Evolutionary conservation across 2,797 vertebrate species (phyloP).

Genomic region (Trematomus bernacchii): DNA sequence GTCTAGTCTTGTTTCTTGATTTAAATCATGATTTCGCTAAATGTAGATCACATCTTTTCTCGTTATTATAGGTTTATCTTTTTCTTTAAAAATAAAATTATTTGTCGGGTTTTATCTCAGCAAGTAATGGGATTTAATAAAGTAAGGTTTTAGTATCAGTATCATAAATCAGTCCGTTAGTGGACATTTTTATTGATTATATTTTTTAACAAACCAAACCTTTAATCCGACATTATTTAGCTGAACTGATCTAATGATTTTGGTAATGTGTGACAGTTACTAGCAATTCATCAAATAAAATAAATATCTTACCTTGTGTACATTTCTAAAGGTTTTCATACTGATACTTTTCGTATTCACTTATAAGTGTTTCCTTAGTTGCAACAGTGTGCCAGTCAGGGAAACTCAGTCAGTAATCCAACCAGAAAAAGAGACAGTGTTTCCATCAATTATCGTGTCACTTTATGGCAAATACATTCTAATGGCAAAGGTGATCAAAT

Average conservation of each 20-base stretch:
- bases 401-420: background rate
- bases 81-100: background rate
- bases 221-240: background rate
- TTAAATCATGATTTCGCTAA: background rate
- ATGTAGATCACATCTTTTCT: background rate
- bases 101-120: background rate
- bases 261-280: background rate
- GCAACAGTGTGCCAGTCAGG: background rate
- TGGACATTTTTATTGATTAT: no score
- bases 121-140: background rate
- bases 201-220: background rate
- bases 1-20: background rate
- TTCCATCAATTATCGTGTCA: background rate
- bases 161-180: background rate
- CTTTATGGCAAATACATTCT: background rate
- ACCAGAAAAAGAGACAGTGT: background rate
- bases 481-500: background rate
- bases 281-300: background rate
- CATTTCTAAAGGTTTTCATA: background rate
- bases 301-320: background rate
- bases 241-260: background rate
- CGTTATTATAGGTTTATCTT: background rate
- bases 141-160: background rate
- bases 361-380: background rate
- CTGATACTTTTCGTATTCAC: background rate